A percentile compares a stretch with the other conserved stretches of the same genome.
phyloP scores from a whole-genome alignment of 2,113 vertebrate species.

The Chunga burmeisteri region DNA sequence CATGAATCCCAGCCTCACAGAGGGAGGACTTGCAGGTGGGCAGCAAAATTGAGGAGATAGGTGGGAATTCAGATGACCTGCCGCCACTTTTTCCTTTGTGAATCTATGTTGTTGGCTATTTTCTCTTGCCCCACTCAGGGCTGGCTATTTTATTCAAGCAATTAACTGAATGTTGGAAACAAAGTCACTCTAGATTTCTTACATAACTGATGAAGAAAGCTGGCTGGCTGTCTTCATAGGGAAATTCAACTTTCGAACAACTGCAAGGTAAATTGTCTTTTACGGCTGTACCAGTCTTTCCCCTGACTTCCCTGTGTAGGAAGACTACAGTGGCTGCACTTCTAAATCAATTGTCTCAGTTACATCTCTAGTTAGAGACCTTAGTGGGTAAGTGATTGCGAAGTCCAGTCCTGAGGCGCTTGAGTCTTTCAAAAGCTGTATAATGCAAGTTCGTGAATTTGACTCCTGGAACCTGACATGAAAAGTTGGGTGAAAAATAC shows the following conservation, averaged over 20 bases:
- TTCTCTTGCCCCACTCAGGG: neutral
- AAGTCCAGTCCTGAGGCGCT: neutral
- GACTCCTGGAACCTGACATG: neutral
- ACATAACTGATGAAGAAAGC: neutral
- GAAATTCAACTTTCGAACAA: neutral
- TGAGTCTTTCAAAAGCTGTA: neutral
- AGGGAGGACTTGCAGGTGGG: neutral
- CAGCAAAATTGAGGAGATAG: neutral
- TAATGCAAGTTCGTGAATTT: neutral
- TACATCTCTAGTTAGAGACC: neutral
- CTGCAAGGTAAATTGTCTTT: neutral
- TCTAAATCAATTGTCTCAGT: neutral
- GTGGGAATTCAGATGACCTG: neutral
- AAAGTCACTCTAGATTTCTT: neutral
- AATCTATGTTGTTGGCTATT: neutral
- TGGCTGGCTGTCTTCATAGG: neutral
- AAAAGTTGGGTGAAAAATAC: neutral
- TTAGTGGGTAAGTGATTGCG: neutral
- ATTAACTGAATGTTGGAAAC: neutral
- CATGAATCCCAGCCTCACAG: neutral
- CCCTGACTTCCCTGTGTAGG: accelerated
- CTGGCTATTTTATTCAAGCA: neutral
- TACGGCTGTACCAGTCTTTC: neutral
- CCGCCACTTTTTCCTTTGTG: neutral
- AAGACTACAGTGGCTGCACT: neutral